Conservation (phyloP, 2,888 invertebrate species). For the Antheraea assamensis region DNA sequence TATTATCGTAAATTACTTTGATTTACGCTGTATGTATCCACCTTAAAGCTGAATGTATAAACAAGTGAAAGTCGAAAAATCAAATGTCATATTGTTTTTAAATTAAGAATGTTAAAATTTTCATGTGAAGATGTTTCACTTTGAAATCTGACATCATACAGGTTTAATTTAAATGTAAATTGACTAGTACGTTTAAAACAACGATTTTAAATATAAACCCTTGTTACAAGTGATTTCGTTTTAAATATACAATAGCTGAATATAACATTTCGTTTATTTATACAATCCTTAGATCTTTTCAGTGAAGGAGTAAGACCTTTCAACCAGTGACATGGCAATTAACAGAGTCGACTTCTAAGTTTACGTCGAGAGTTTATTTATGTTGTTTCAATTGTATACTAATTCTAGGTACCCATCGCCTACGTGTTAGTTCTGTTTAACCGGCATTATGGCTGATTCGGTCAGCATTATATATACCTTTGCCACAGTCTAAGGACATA, state of each 20-base stretch:
- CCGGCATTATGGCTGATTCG: conserved; percentile 23
- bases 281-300: conserved; percentile 1
- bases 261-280: not conserved
- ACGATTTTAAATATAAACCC: too few relatives aligned
- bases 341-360: conserved; percentile 21
- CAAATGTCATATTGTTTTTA: too few relatives aligned
- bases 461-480: conserved; percentile 33
- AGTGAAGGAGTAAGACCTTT: not conserved
- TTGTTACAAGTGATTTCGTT: too few relatives aligned
- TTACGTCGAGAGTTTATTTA: conserved; percentile 39
- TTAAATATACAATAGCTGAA: not conserved
- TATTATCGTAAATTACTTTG: too few relatives aligned
- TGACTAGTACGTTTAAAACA: too few relatives aligned
- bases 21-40: too few relatives aligned
- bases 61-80: too few relatives aligned
- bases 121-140: too few relatives aligned
- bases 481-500: conserved; percentile 13
- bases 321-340: conserved; percentile 18
- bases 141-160: too few relatives aligned
- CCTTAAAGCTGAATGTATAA: too few relatives aligned
- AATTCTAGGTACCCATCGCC: conserved; percentile 50
- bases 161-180: too few relatives aligned
- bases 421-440: conserved; percentile 44
- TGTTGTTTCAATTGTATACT: conserved; percentile 42
- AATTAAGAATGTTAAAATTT: too few relatives aligned